phyloP scores from a whole-genome alignment of 2,113 vertebrate genomes.

The Axis porcinus region DNA sequence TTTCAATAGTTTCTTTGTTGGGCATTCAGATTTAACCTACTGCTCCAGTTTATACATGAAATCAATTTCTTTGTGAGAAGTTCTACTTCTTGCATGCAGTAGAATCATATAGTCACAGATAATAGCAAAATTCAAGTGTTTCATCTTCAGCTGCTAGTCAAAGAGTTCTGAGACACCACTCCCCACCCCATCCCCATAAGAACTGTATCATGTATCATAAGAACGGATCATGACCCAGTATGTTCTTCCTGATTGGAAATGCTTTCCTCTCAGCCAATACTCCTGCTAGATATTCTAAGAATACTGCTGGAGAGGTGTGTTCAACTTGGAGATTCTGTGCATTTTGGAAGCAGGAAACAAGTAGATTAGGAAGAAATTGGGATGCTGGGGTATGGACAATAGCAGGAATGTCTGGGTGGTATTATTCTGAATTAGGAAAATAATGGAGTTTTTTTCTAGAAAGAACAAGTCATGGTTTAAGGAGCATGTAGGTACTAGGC shows the following conservation, averaged over 20 bases:
- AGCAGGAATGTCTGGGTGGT: not conserved
- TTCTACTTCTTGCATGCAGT: not conserved
- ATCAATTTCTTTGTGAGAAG: not conserved
- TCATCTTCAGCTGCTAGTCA: not conserved
- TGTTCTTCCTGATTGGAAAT: not conserved
- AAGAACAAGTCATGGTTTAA: not conserved
- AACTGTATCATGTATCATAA: too few relatives aligned
- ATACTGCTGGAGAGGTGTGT: not conserved
- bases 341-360: not conserved
- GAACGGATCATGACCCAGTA: not conserved
- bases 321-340: not conserved
- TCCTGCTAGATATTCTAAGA: not conserved
- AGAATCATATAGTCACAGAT: not conserved
- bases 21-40: not conserved
- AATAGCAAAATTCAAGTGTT: not conserved
- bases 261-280: not conserved
- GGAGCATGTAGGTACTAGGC: accelerated
- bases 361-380: not conserved
- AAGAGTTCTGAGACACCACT: not conserved
- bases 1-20: not conserved
- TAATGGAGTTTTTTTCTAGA: not conserved
- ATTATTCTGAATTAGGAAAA: not conserved
- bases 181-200: not conserved
- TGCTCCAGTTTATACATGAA: not conserved
- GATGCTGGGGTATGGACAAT: not conserved